These are phyloP conservation scores for Mionectes macconnelli DNA, from an alignment of 2,113 vertebrate species.

Conservation along the genomic window DNA sequence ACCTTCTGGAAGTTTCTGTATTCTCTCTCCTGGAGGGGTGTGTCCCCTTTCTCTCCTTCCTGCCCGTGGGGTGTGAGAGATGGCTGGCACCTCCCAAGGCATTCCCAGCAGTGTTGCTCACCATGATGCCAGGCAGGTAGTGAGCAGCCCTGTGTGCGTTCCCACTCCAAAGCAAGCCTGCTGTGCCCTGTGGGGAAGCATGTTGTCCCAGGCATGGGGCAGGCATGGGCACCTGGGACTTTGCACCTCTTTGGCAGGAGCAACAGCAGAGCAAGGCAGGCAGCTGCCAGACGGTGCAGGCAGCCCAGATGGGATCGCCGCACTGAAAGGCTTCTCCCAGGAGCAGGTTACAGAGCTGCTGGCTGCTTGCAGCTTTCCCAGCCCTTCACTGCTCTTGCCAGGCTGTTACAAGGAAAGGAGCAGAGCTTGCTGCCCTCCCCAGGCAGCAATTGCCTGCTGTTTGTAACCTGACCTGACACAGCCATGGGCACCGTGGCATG, in stretches of 20 bases:
- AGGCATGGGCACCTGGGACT: neutral
- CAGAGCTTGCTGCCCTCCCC: neutral
- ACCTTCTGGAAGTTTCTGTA: neutral
- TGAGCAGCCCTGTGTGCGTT: neutral
- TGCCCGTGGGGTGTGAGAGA: neutral
- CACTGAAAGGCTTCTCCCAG: neutral
- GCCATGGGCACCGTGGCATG: neutral
- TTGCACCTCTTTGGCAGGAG: neutral
- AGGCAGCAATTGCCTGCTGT: neutral
- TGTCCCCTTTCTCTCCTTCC: neutral
- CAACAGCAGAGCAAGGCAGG: neutral
- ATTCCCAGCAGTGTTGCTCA: neutral
- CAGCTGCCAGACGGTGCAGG: neutral
- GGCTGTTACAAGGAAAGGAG: neutral
- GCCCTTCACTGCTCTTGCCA: neutral
- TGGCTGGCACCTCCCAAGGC: rapidly evolving
- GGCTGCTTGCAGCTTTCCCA: neutral
- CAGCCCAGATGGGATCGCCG: neutral
- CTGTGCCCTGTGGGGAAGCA: neutral
- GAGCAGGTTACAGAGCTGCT: neutral
- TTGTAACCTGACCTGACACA: neutral
- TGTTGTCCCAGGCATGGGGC: rapidly evolving
- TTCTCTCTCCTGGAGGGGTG: neutral
- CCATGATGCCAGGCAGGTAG: neutral
- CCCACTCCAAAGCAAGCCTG: neutral